Percentiles rank a stretch among this genome's conserved stretches.
Evolutionary conservation across 2,113 vertebrate genomes (phyloP).

Genomic region (Siphamia tubifer): DNA sequence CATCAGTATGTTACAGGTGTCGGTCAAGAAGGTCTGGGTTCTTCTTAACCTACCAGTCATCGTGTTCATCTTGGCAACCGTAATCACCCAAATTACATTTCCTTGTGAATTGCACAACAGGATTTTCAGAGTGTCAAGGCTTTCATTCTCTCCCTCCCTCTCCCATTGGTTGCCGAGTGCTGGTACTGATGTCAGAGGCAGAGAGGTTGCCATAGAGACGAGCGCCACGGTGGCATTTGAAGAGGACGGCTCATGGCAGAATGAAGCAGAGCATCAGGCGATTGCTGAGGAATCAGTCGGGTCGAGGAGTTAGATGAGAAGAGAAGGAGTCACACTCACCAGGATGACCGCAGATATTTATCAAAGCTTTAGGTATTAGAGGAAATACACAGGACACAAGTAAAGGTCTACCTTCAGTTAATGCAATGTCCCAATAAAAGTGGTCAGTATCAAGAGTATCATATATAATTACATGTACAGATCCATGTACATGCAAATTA

Average conservation of each 20-base stretch:
- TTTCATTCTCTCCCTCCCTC: constrained; percentile 26
- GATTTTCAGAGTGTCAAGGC: constrained; percentile 59
- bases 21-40: neutral
- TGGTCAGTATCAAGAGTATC: no score
- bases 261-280: constrained; percentile 29
- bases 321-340: neutral
- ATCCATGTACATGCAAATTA: no score
- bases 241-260: constrained; percentile 56
- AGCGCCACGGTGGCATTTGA: constrained; percentile 69
- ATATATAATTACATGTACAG: no score
- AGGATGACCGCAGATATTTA: no score
- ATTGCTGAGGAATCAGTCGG: neutral
- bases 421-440: no score
- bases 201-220: constrained; percentile 76
- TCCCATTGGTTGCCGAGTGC: constrained; percentile 58
- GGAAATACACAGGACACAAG: no score
- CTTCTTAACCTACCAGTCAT: constrained; percentile 13
- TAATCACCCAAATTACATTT: constrained; percentile 53
- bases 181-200: constrained; percentile 74
- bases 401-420: no score
- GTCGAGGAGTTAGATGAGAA: constrained; percentile 25
- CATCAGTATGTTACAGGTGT: neutral
- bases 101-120: constrained; percentile 61
- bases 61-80: constrained; percentile 13
- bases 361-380: no score